phyloP scores from a whole-genome alignment of 2,888 invertebrate species.

The Brachypalpus laphriformis region DNA sequence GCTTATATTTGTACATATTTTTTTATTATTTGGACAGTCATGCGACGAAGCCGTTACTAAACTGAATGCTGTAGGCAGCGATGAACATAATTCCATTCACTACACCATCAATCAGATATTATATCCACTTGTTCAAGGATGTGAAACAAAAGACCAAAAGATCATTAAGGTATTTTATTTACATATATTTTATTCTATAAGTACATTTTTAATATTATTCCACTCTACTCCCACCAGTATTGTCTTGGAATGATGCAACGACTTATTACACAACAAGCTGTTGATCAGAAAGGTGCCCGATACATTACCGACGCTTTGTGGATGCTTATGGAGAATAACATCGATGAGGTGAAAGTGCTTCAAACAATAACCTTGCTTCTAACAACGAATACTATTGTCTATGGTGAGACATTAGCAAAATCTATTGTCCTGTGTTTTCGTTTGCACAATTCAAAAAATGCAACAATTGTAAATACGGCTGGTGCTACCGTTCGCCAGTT shows the following conservation, averaged over 20 bases:
- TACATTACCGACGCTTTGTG: conserved; percentile 97
- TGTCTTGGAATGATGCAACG: conserved; percentile 97
- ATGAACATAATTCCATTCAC: conserved; percentile 91
- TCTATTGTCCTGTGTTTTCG: conserved; percentile 97
- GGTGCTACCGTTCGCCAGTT: conserved; percentile 98
- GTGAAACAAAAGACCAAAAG: conserved; percentile 98
- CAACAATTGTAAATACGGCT: conserved; percentile 97
- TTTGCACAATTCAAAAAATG: conserved; percentile 97
- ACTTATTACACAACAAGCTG: conserved; percentile 94
- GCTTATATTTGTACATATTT: too few relatives aligned
- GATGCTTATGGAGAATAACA: conserved; percentile 96
- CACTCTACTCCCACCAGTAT: conserved; percentile 85
- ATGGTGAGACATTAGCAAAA: conserved; percentile 96
- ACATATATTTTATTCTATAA: not conserved
- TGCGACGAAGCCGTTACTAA: conserved; percentile 98
- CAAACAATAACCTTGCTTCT: conserved; percentile 97
- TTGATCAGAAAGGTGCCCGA: conserved; percentile 95
- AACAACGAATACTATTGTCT: conserved; percentile 97
- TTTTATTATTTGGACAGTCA: conserved; percentile 85
- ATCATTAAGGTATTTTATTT: conserved; percentile 91
- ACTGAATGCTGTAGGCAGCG: conserved; percentile 89
- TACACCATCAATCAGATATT: conserved; percentile 96
- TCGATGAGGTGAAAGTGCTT: conserved; percentile 97
- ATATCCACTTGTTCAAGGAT: conserved; percentile 98
- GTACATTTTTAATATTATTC: not conserved